These are phyloP conservation scores for Orchesella cincta DNA, from an alignment of 1,140 invertebrate species.

Conservation along the genomic window DNA sequence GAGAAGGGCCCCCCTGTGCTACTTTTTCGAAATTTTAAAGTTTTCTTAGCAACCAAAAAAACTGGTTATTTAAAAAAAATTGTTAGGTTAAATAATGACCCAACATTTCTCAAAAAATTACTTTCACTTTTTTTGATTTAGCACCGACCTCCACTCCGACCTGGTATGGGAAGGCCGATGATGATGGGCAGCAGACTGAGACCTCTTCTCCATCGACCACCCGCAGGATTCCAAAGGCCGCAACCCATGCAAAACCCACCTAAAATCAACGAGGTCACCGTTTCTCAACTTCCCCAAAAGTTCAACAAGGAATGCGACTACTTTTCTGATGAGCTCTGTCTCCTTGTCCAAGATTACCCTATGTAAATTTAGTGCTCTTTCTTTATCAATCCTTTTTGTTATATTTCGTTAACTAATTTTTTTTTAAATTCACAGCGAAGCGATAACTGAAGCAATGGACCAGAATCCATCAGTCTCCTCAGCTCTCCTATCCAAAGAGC, in stretches of 20 bases:
- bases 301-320: constrained; percentile 64
- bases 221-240: constrained; percentile 28
- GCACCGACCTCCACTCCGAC: constrained; percentile 2
- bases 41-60: too few species aligned
- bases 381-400: not conserved
- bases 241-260: constrained; percentile 15
- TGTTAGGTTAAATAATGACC: not conserved
- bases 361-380: constrained; percentile 61
- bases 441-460: constrained; percentile 73
- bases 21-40: too few species aligned
- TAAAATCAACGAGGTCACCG: constrained; percentile 48
- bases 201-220: constrained; percentile 17
- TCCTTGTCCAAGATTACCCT: constrained; percentile 74
- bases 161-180: not conserved
- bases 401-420: not conserved
- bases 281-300: constrained; percentile 46
- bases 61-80: too few species aligned
- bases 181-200: constrained; percentile 30
- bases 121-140: not conserved
- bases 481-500: constrained; percentile 64
- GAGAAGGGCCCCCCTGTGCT: not conserved
- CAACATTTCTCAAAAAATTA: not conserved
- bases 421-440: constrained; percentile 62
- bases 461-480: constrained; percentile 69
- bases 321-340: constrained; percentile 73